Conservation (phyloP, 2,888 invertebrate species). For the Chironomus tentans region DNA sequence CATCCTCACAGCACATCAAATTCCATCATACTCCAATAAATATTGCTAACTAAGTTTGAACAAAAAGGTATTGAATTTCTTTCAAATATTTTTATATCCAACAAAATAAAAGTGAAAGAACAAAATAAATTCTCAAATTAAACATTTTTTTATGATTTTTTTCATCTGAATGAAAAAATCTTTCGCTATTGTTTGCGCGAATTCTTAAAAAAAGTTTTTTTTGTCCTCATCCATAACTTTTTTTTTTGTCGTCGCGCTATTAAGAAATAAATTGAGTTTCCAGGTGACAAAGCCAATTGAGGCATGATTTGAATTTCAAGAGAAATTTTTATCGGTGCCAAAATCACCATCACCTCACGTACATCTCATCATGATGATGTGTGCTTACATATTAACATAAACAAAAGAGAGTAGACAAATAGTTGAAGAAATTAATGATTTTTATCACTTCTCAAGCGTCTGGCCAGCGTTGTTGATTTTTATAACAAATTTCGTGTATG, state of each 20-base stretch:
- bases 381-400: not conserved
- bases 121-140: not conserved
- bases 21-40: no score
- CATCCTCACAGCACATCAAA: no score
- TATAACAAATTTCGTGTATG: conserved; percentile 20
- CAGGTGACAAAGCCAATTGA: not conserved
- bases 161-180: not conserved
- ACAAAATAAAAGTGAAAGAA: no score
- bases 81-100: not conserved
- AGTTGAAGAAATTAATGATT: conserved; percentile 3
- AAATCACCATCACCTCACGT: not conserved
- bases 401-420: not conserved
- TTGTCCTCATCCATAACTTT: not conserved
- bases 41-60: not conserved
- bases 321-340: not conserved
- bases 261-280: not conserved
- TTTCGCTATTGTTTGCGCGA: not conserved
- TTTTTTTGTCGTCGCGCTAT: not conserved
- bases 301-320: not conserved
- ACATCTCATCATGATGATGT: not conserved
- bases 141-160: not conserved
- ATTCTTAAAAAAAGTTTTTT: not conserved
- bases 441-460: conserved; percentile 12
- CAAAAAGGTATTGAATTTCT: not conserved
- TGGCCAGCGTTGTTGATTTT: not conserved